Percentiles rank a stretch among this genome's conserved stretches.
Conservation (phyloP, 1,140 invertebrate species). For the Hesperophylax magnus region DNA sequence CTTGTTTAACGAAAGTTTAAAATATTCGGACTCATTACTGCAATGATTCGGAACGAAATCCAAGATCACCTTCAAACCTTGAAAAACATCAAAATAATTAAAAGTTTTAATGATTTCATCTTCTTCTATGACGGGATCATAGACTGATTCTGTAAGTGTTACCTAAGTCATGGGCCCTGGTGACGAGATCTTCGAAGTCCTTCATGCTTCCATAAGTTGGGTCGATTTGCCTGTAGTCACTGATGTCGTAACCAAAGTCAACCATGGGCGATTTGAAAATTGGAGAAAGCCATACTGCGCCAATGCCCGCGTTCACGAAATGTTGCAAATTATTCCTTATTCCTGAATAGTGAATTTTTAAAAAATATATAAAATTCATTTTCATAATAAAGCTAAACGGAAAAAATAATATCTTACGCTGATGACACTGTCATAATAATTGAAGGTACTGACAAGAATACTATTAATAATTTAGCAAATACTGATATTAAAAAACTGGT, state of each 20-base stretch:
- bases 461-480: too few relatives aligned
- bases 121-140: too few relatives aligned
- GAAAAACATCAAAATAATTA: constrained; percentile 10
- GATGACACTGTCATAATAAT: too few relatives aligned
- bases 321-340: constrained; percentile 70
- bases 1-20: constrained; percentile 72
- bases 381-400: not conserved
- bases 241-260: constrained; percentile 83
- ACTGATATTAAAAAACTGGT: too few relatives aligned
- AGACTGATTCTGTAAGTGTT: constrained; percentile 57
- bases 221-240: constrained; percentile 83
- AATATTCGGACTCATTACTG: constrained; percentile 81
- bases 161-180: constrained; percentile 71
- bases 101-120: too few relatives aligned
- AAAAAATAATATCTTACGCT: constrained; percentile 5
- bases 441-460: too few relatives aligned
- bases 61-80: constrained; percentile 64
- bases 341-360: constrained; percentile 62
- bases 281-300: constrained; percentile 79
- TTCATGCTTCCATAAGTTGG: constrained; percentile 79
- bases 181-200: constrained; percentile 78
- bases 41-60: constrained; percentile 85
- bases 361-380: not conserved
- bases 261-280: constrained; percentile 79
- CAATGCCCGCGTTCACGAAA: constrained; percentile 71